Evolutionary conservation across 2,888 invertebrate species (phyloP).

Genomic region (Altica lythri): DNA sequence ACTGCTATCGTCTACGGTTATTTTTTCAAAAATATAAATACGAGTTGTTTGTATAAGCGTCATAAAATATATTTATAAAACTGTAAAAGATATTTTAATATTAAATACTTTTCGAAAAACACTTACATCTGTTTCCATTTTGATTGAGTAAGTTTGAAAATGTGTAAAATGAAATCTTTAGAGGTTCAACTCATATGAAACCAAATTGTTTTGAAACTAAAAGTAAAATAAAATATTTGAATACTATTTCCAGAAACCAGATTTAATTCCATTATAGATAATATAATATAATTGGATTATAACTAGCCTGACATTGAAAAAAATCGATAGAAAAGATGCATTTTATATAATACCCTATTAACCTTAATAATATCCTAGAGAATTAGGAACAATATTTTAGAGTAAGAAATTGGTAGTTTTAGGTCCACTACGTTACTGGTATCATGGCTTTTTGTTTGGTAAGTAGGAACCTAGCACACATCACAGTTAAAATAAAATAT

Average conservation of each 20-base stretch:
- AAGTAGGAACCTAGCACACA: no score
- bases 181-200: slow-evolving; percentile 6
- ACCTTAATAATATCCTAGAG: background rate
- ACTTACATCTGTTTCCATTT: slow-evolving; percentile 37
- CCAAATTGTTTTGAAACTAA: slow-evolving; percentile 24
- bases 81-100: background rate
- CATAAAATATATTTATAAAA: no score
- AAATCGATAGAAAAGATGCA: slow-evolving; percentile 6
- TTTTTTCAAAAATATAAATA: no score
- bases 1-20: no score
- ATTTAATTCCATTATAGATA: slow-evolving; percentile 40
- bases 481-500: no score
- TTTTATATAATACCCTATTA: slow-evolving; percentile 21
- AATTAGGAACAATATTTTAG: slow-evolving; percentile 1
- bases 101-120: background rate
- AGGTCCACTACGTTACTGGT: no score
- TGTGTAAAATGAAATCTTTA: no score
- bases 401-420: no score
- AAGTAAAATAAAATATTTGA: slow-evolving; percentile 15
- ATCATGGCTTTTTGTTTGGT: no score
- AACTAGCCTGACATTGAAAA: slow-evolving; percentile 20
- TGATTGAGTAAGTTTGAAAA: no score
- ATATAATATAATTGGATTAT: slow-evolving; percentile 39
- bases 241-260: slow-evolving; percentile 4
- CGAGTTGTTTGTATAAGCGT: no score